These are phyloP conservation scores for Vollenhovia emeryi DNA, from an alignment of 1,140 invertebrate species.

Conservation along the genomic window DNA sequence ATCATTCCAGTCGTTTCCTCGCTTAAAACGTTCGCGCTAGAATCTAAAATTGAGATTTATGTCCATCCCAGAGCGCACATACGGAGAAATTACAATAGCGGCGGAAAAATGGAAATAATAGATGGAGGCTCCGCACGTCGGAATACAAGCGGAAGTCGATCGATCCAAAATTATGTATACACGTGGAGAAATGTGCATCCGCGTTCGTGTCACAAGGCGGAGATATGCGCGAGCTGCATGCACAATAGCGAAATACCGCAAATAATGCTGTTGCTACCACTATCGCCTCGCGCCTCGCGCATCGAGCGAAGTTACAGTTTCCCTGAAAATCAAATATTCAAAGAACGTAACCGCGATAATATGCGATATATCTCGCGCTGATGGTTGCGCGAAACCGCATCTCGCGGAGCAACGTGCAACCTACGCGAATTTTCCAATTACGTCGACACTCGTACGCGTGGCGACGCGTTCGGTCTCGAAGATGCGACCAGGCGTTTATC, in stretches of 20 bases:
- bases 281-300: background rate
- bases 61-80: background rate
- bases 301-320: background rate
- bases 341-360: conserved; percentile 17
- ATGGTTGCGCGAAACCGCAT: background rate
- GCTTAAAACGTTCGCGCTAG: background rate
- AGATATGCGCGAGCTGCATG: conserved; percentile 8
- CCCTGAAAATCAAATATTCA: conserved; percentile 22
- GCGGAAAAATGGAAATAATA: conserved; percentile 10
- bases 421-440: background rate
- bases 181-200: background rate
- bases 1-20: background rate
- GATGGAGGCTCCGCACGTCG: background rate
- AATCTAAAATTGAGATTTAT: conserved; percentile 21
- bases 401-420: background rate
- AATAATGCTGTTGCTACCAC: background rate
- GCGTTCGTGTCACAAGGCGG: conserved; percentile 16
- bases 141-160: conserved; percentile 24
- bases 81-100: background rate
- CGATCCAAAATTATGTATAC: conserved; percentile 26
- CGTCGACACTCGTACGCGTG: background rate
- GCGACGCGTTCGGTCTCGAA: background rate
- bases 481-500: background rate
- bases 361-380: background rate
- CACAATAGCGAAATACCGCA: conserved; percentile 28